These are phyloP conservation scores for Nebria ingens DNA, from an alignment of 1,140 invertebrate genomes.

Conservation along the genomic window DNA sequence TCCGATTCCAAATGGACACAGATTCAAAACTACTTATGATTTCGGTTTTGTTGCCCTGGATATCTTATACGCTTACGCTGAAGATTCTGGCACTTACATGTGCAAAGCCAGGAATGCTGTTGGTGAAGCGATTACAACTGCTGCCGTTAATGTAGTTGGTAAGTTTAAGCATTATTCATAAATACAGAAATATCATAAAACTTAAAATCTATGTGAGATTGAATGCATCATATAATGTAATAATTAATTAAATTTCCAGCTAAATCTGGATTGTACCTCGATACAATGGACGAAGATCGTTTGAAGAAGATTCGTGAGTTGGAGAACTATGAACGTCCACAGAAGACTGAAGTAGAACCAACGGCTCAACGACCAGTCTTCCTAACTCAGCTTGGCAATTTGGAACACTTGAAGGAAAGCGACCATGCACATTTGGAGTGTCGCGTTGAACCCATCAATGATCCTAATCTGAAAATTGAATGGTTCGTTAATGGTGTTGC, in stretches of 20 bases:
- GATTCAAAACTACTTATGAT: slow-evolving; percentile 88
- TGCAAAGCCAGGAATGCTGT: slow-evolving; percentile 85
- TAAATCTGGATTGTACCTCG: slow-evolving; percentile 71
- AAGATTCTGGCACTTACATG: slow-evolving; percentile 92
- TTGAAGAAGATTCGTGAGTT: slow-evolving; percentile 81
- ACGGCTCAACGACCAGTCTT: slow-evolving; percentile 75
- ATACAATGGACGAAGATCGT: slow-evolving; percentile 81
- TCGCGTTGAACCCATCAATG: slow-evolving; percentile 89
- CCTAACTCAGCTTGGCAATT: slow-evolving; percentile 71
- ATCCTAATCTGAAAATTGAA: slow-evolving; percentile 88
- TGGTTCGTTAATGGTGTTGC: slow-evolving; percentile 87
- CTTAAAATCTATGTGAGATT: no score
- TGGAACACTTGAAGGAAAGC: slow-evolving; percentile 80
- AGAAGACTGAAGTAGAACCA: slow-evolving; percentile 64
- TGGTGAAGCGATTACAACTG: slow-evolving; percentile 87
- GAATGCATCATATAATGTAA: background rate
- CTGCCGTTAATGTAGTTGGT: slow-evolving; percentile 74
- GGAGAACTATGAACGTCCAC: slow-evolving; percentile 67
- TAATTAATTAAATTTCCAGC: slow-evolving; percentile 37
- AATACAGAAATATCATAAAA: background rate
- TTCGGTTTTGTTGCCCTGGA: slow-evolving; percentile 93
- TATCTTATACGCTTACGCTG: slow-evolving; percentile 90
- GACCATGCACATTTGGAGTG: slow-evolving; percentile 92
- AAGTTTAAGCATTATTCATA: slow-evolving; percentile 27
- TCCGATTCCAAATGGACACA: slow-evolving; percentile 79